Percentiles rank a stretch among this genome's conserved stretches.
phyloP scores from a whole-genome alignment of 2,888 invertebrate species.

The Hedychridium roseum region DNA sequence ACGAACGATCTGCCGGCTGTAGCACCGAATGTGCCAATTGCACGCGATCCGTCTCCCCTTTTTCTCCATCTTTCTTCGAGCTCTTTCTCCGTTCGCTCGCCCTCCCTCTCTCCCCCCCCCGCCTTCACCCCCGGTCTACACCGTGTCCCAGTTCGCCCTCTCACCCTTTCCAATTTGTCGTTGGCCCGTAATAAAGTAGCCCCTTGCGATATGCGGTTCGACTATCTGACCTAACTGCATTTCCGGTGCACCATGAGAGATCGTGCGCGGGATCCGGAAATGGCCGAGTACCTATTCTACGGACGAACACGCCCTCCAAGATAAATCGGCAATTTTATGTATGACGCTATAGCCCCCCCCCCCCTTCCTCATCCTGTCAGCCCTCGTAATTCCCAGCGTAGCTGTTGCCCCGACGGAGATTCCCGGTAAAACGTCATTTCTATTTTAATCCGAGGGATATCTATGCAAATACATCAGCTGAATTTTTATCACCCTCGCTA shows the following conservation, averaged over 20 bases:
- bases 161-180: not conserved
- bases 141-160: too few relatives aligned
- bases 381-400: too few relatives aligned
- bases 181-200: constrained; percentile 33
- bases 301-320: constrained; percentile 2
- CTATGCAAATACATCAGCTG: too few relatives aligned
- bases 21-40: constrained; percentile 23
- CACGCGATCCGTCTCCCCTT: constrained; percentile 21
- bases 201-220: constrained; percentile 33
- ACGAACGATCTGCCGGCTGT: constrained; percentile 8
- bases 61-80: constrained; percentile 10
- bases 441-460: too few relatives aligned
- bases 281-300: constrained; percentile 17
- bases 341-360: too few relatives aligned
- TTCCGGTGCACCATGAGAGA: constrained; percentile 22
- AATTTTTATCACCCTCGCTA: constrained; percentile 29
- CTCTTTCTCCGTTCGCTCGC: too few relatives aligned
- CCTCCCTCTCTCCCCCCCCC: constrained; percentile 4
- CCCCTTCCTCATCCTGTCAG: not conserved
- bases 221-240: constrained; percentile 28
- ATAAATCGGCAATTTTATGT: constrained; percentile 4
- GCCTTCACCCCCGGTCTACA: too few relatives aligned
- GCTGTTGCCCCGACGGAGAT: too few relatives aligned
- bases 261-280: constrained; percentile 35
- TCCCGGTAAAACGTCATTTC: too few relatives aligned